phyloP scores from a whole-genome alignment of 2,888 invertebrate species.

The Ctenicera cuprea region DNA sequence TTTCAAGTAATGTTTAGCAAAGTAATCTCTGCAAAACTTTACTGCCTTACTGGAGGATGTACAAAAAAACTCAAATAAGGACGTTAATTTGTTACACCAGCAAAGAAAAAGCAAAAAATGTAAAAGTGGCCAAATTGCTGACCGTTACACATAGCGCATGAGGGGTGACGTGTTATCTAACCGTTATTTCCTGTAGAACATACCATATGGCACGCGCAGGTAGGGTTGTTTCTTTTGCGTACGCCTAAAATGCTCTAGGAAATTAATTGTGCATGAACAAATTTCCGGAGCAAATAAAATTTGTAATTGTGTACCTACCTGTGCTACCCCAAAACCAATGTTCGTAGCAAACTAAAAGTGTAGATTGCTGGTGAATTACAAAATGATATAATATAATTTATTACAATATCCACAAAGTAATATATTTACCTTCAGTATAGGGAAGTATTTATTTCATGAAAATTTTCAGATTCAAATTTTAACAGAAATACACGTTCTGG shows the following conservation, averaged over 20 bases:
- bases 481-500: too few relatives aligned
- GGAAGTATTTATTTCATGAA: too few relatives aligned
- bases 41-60: not conserved
- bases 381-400: too few relatives aligned
- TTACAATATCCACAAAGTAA: too few relatives aligned
- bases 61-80: not conserved
- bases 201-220: constrained; percentile 52
- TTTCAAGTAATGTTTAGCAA: too few relatives aligned
- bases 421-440: too few relatives aligned
- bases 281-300: constrained; percentile 45
- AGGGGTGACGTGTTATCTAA: constrained; percentile 49
- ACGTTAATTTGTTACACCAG: not conserved
- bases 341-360: too few relatives aligned
- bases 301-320: constrained; percentile 42
- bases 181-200: constrained; percentile 49
- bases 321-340: constrained; percentile 1
- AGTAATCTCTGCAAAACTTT: too few relatives aligned
- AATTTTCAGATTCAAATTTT: too few relatives aligned
- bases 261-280: constrained; percentile 46
- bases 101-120: not conserved
- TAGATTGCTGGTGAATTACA: too few relatives aligned
- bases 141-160: constrained; percentile 38
- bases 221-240: constrained; percentile 39
- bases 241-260: constrained; percentile 30
- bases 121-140: constrained; percentile 21